phyloP scores from a whole-genome alignment of 2,888 invertebrate genomes.

The Ceriagrion tenellum region DNA sequence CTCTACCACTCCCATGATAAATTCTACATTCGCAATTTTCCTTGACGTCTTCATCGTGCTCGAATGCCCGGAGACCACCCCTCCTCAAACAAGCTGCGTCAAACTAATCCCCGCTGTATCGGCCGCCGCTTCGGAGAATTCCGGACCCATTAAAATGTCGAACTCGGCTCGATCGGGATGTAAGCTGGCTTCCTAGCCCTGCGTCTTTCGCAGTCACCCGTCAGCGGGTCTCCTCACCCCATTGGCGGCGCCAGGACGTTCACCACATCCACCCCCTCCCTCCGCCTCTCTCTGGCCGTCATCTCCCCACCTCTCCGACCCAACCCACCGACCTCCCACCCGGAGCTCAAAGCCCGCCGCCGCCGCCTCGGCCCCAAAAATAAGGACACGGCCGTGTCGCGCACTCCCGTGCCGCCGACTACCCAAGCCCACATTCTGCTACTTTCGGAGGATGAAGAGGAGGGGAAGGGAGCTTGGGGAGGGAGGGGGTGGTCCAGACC shows the following conservation, averaged over 20 bases:
- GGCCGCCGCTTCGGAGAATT: no score
- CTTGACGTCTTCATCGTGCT: no score
- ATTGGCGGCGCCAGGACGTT: neutral
- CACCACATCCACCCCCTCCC: neutral
- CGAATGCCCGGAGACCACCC: no score
- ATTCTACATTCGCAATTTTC: no score
- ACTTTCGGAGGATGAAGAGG: neutral
- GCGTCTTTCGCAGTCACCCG: neutral
- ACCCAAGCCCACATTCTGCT: constrained; percentile 37
- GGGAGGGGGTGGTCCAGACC: no score
- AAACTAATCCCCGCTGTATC: no score
- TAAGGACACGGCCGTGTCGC: constrained; percentile 11
- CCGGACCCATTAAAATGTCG: neutral
- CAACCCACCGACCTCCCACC: neutral
- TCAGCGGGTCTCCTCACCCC: neutral
- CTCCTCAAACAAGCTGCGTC: no score
- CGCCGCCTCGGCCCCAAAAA: constrained; percentile 37
- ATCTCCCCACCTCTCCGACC: neutral
- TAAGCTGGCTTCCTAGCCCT: neutral
- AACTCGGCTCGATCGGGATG: neutral
- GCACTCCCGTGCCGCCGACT: neutral
- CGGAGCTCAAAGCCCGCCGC: constrained; percentile 38
- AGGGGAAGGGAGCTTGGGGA: no score
- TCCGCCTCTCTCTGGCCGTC: neutral
- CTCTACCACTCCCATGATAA: no score